Evolutionary conservation across 2,113 vertebrate species (phyloP).

Genomic region (Forbesichthys agassizii): DNA sequence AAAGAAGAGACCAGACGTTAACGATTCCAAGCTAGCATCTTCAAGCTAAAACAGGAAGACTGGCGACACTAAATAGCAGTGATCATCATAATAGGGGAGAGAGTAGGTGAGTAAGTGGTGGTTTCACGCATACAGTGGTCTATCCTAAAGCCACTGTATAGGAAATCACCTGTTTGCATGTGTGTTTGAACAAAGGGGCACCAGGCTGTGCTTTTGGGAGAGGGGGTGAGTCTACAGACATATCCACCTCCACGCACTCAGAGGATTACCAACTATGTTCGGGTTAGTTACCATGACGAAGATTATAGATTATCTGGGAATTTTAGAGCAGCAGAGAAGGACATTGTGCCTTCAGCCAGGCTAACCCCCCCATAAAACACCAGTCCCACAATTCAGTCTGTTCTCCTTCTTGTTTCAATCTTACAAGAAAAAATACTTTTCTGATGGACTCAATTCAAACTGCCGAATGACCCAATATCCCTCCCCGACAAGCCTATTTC

Average conservation of each 20-base stretch:
- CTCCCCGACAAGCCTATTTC: conserved; percentile 30
- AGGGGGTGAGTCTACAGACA: conserved; percentile 13
- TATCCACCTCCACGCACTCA: conserved; percentile 33
- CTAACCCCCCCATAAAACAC: conserved; percentile 35
- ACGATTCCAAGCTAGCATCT: conserved; percentile 45
- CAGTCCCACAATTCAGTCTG: conserved; percentile 51
- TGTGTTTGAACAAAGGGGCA: conserved; percentile 41
- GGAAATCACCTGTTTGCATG: conserved; percentile 51
- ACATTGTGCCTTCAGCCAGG: conserved; percentile 69
- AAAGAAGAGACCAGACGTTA: conserved; percentile 30
- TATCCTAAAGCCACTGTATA: conserved; percentile 40
- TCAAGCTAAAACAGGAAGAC: conserved; percentile 42
- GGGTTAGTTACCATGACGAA: conserved; percentile 60
- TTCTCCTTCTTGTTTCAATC: conserved; percentile 43
- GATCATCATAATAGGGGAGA: conserved; percentile 43
- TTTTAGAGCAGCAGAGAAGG: conserved; percentile 70
- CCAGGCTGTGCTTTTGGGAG: conserved; percentile 51
- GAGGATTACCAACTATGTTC: conserved; percentile 42
- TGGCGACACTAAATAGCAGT: conserved; percentile 38
- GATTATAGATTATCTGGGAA: conserved; percentile 66
- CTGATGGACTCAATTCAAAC: conserved; percentile 32
- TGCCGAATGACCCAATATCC: conserved; percentile 10
- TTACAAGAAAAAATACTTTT: conserved; percentile 25
- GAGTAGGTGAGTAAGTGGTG: conserved; percentile 51
- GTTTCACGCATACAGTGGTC: conserved; percentile 45